These are phyloP conservation scores for Silurus meridionalis DNA, from an alignment of 2,113 vertebrate genomes.

Conservation along the genomic window DNA sequence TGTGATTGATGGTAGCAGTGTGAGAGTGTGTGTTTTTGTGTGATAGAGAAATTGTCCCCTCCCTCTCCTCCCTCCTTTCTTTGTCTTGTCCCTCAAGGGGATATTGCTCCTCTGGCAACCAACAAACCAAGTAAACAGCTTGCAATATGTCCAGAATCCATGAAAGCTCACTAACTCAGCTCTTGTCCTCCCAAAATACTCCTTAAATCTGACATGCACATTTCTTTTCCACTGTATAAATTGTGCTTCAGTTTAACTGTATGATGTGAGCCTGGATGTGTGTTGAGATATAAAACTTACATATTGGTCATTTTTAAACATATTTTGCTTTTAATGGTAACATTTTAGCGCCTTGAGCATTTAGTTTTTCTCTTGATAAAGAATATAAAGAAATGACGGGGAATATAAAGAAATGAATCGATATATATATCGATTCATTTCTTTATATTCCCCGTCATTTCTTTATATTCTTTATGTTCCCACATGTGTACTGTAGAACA, in stretches of 20 bases:
- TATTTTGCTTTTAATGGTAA: not conserved
- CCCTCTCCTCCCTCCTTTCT: conserved; percentile 64
- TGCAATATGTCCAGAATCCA: conserved; percentile 63
- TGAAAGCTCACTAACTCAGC: conserved; percentile 53
- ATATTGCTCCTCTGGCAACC: conserved; percentile 70
- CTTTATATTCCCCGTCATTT: not conserved
- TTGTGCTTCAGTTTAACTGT: not conserved
- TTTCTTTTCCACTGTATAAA: not conserved
- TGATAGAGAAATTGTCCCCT: conserved; percentile 69
- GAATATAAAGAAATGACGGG: not conserved
- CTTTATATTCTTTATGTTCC: not conserved
- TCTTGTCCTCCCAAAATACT: conserved; percentile 13
- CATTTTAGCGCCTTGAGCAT: not conserved
- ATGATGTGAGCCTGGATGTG: not conserved
- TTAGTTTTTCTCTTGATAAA: not conserved
- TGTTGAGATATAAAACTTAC: not conserved
- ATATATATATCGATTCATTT: not conserved
- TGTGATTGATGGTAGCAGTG: conserved; percentile 54
- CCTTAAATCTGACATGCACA: not conserved
- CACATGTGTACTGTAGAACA: not conserved
- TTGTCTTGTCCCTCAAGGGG: conserved; percentile 70
- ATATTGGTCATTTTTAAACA: not conserved
- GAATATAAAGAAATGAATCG: not conserved
- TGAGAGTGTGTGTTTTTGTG: conserved; percentile 63
- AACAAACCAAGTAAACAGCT: conserved; percentile 69